Base-by-base conservation (phyloP, 1,140 invertebrate species). In the Mercenaria mercenaria region DNA sequence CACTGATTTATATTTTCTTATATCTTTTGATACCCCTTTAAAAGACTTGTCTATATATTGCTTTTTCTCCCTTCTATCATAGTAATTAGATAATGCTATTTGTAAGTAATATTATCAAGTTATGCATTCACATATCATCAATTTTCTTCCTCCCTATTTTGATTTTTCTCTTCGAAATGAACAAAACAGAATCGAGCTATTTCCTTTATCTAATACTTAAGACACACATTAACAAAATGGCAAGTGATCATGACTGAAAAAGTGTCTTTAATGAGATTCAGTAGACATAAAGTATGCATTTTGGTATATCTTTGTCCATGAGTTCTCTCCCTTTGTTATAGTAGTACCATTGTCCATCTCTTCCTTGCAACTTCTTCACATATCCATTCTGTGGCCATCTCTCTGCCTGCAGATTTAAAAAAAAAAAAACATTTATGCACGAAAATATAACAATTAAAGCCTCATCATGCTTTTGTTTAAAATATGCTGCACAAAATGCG, bases 321-420 rank as follows among this genome's bases (percentile, higher is more conserved):
- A 96, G 96, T 92, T 96, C 96, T 83, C 96, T 84, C 11, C 82
- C 90, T 93, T 92, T 95, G 85, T 96, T 94, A 89, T 92, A 96
- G 86, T 96, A 96, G 86, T 96, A 96, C 90, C 94, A 96, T 69
- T 89, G 95, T 15, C 95, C 95, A 91, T 96, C 95, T 90, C 95
- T 93, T 43, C 95, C 90, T 64, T 94, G 87, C n/a, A 96, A 81
- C 79, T 96, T 96, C 90, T 96, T 96, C 11, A 96, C 92, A 91
- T 93, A 96, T 52, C 95, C 95, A 93, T 95, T 96, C 81, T 96
- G 93, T 13, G 95, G 95, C 95, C 95, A 96, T 90, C 94, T 93
- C 26, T 93, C 93, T 76, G 95, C 92, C 96, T 96, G 91, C 8
- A 92, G 92, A 74, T 3, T 26, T 2, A 15, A 41, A 23, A 56